These are phyloP conservation scores for Anguilla megastoma DNA, from an alignment of 2,797 vertebrate genomes.

Conservation along the genomic window DNA sequence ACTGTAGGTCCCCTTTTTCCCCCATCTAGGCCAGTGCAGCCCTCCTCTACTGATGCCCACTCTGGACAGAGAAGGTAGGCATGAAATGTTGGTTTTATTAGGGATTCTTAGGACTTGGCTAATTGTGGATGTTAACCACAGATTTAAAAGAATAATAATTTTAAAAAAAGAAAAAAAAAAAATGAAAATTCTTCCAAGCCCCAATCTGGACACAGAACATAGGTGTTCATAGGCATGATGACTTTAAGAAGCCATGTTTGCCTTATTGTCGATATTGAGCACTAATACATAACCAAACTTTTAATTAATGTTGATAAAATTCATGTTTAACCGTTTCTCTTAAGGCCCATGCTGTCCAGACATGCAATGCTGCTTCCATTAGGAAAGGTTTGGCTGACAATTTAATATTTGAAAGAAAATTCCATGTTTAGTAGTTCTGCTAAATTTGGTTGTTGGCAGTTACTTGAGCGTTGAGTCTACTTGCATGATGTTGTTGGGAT, in stretches of 20 bases:
- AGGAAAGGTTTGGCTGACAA: too few species aligned
- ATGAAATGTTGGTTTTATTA: constrained; percentile 42
- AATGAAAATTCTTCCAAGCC: background rate
- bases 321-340: background rate
- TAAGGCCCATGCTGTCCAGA: background rate
- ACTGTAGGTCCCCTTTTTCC: constrained; percentile 56
- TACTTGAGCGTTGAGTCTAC: background rate
- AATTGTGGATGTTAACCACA: background rate
- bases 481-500: background rate
- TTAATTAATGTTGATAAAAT: background rate
- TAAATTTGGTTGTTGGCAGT: background rate
- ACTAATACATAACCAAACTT: background rate
- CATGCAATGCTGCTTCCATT: too few species aligned
- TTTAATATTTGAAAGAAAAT: background rate
- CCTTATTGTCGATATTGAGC: background rate
- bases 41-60: constrained; percentile 51
- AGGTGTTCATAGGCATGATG: background rate
- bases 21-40: constrained; percentile 57
- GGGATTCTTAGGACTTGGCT: background rate
- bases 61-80: constrained; percentile 60
- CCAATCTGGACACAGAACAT: background rate
- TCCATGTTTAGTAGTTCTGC: background rate
- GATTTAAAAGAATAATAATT: background rate
- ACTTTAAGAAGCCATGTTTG: background rate
- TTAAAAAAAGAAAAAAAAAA: background rate